phyloP scores from a whole-genome alignment of 2,888 invertebrate species.

The Napeogenes sylphis region DNA sequence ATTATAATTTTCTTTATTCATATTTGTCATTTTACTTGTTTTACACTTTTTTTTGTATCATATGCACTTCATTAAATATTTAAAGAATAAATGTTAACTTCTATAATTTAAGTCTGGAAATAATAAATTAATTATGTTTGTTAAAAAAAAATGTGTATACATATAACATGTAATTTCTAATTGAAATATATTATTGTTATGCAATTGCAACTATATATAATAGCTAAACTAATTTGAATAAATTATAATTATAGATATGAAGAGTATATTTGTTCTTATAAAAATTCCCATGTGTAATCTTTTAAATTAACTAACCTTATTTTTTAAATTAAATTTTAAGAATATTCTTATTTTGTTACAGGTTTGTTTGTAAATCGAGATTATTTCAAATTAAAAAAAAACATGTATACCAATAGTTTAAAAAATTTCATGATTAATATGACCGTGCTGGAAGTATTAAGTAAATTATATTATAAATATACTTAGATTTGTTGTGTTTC shows the following conservation, averaged over 20 bases:
- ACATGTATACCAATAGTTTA: not conserved
- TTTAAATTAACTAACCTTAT: slow-evolving; percentile 1
- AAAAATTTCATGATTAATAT: slow-evolving; percentile 14
- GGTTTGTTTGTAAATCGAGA: slow-evolving; percentile 3
- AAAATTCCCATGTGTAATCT: not conserved
- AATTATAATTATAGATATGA: not conserved
- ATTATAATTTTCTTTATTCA: slow-evolving; percentile 22
- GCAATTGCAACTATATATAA: slow-evolving; percentile 5
- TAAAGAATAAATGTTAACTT: slow-evolving; percentile 16
- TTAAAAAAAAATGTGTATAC: slow-evolving; percentile 12
- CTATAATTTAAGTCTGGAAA: slow-evolving; percentile 15
- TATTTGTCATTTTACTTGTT: slow-evolving; percentile 23
- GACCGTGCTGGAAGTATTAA: slow-evolving; percentile 14
- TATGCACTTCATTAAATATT: slow-evolving; percentile 16
- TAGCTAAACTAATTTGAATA: not conserved
- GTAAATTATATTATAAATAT: not conserved
- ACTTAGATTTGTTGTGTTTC: too few relatives aligned
- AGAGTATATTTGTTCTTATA: not conserved
- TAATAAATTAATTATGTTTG: slow-evolving; percentile 16
- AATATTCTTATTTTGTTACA: not conserved
- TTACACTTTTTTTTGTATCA: slow-evolving; percentile 15
- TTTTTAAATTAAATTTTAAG: too few relatives aligned
- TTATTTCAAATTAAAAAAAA: not conserved
- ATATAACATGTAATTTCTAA: slow-evolving; percentile 9
- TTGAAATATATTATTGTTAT: slow-evolving; percentile 21